Evolutionary conservation across 1,140 invertebrate species (phyloP).

Genomic region (Samia ricini): DNA sequence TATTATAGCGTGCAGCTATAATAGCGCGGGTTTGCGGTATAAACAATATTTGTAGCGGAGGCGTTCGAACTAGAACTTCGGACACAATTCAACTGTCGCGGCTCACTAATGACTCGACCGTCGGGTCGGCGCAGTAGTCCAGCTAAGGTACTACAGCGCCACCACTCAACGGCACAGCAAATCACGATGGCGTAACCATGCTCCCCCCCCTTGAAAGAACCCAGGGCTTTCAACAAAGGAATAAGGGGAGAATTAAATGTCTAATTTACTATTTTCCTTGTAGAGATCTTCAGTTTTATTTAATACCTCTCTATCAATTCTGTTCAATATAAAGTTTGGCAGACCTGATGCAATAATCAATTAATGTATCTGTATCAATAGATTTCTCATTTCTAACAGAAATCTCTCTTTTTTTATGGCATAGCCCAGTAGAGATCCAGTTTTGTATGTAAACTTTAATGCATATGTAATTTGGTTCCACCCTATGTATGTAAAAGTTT

Average conservation of each 20-base stretch:
- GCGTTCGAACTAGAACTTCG: no score
- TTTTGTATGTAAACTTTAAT: constrained; percentile 33
- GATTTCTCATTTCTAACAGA: constrained; percentile 34
- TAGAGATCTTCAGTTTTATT: constrained; percentile 36
- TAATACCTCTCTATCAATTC: constrained; percentile 35
- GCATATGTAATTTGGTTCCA: constrained; percentile 33
- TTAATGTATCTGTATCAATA: constrained; percentile 33
- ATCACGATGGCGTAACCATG: no score
- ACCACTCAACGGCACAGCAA: no score
- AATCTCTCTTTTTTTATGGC: constrained; percentile 34
- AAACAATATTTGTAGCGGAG: no score
- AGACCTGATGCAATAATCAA: constrained; percentile 43
- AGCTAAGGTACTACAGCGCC: no score
- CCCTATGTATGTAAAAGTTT: constrained; percentile 38
- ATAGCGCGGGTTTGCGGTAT: no score
- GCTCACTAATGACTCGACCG: no score
- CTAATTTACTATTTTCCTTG: constrained; percentile 26
- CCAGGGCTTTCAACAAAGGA: no score
- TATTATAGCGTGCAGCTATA: no score
- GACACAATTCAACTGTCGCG: no score
- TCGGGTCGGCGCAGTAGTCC: no score
- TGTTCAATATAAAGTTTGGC: constrained; percentile 40
- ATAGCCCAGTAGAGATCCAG: constrained; percentile 40
- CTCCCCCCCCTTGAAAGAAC: no score
- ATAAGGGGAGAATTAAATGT: constrained; percentile 40